Percentiles rank a stretch among this genome's conserved stretches.
Conservation (phyloP, 2,888 invertebrate species). For the Microchrysa polita region DNA sequence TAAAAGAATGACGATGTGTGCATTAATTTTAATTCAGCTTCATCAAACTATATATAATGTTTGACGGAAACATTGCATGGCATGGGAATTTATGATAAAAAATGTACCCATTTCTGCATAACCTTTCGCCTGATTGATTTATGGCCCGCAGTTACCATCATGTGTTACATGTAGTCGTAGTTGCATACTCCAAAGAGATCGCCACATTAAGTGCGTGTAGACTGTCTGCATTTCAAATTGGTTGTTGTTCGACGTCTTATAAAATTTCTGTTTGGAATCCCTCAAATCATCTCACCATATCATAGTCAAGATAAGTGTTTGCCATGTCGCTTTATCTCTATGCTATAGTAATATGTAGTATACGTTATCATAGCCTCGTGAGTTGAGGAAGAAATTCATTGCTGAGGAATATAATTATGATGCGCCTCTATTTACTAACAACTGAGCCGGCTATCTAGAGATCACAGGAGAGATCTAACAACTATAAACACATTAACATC, state of each 20-base stretch:
- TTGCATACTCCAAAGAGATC: background rate
- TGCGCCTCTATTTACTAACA: background rate
- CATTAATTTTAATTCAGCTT: too few relatives aligned
- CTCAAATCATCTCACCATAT: constrained; percentile 23
- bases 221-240: constrained; percentile 6
- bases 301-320: background rate
- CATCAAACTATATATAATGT: too few relatives aligned
- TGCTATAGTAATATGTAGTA: too few relatives aligned
- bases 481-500: background rate
- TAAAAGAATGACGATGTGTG: too few relatives aligned
- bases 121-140: constrained; percentile 39
- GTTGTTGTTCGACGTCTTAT: background rate
- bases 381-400: background rate
- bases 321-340: too few relatives aligned
- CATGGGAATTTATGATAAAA: constrained; percentile 40
- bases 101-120: constrained; percentile 20
- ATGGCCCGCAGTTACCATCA: background rate
- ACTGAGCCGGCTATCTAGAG: constrained; percentile 4
- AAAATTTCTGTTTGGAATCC: constrained; percentile 4
- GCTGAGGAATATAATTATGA: background rate
- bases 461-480: background rate
- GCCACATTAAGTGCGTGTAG: constrained; percentile 26
- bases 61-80: too few relatives aligned
- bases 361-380: too few relatives aligned
- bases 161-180: constrained; percentile 11